These are phyloP conservation scores for Thelaira solivaga DNA, from an alignment of 2,888 invertebrate genomes.

Conservation along the genomic window DNA sequence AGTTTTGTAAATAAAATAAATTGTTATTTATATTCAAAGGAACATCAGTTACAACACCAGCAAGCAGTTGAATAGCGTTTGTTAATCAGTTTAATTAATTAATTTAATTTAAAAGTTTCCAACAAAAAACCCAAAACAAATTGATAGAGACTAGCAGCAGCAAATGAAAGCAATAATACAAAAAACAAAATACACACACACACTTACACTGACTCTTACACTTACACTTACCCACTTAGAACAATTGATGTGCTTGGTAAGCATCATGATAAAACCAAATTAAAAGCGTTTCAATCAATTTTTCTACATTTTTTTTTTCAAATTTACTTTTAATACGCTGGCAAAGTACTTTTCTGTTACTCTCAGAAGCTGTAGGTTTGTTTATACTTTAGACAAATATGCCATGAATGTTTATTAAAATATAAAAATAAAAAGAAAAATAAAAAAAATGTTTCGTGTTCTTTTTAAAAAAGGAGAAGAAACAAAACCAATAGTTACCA, in stretches of 20 bases:
- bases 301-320: background rate
- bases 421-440: slow-evolving; percentile 50
- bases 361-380: background rate
- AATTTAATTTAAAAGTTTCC: slow-evolving; percentile 57
- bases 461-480: slow-evolving; percentile 58
- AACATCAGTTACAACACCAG: slow-evolving; percentile 3
- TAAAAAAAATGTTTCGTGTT: slow-evolving; percentile 9
- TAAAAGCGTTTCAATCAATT: slow-evolving; percentile 44
- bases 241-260: slow-evolving; percentile 1
- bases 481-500: slow-evolving; percentile 40
- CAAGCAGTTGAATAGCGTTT: slow-evolving; percentile 9
- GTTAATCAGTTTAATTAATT: slow-evolving; percentile 60
- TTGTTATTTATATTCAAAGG: slow-evolving; percentile 36
- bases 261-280: slow-evolving; percentile 5
- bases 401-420: slow-evolving; percentile 72
- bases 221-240: too few relatives aligned
- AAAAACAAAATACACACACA: background rate
- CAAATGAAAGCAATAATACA: background rate
- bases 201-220: too few relatives aligned
- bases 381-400: slow-evolving; percentile 60
- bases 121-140: slow-evolving; percentile 26
- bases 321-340: background rate
- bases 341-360: background rate
- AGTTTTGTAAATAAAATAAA: slow-evolving; percentile 52
- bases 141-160: slow-evolving; percentile 16